Conservation (phyloP, 2,888 invertebrate species). For the Tachystola acroxantha region DNA sequence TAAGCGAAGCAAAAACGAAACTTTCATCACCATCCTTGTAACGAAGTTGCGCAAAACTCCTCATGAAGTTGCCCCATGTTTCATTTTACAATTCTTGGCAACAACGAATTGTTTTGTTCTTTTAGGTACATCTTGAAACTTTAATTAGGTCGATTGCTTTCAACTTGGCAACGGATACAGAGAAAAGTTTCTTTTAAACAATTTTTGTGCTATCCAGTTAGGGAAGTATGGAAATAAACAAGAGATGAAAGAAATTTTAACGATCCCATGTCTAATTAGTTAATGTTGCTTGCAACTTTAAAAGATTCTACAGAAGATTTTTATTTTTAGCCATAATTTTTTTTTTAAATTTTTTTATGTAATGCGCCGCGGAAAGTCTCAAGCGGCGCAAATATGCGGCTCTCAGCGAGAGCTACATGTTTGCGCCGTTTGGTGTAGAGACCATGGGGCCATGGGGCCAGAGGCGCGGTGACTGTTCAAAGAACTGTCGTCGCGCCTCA, state of each 20-base stretch:
- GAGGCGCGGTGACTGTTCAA: too few species aligned
- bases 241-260: not conserved
- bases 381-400: too few species aligned
- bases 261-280: too few species aligned
- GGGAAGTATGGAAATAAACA: not conserved
- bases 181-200: slow-evolving; percentile 3
- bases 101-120: slow-evolving; percentile 6
- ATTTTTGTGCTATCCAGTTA: slow-evolving; percentile 1
- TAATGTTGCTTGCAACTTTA: too few species aligned
- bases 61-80: not conserved
- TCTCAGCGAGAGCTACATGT: too few species aligned
- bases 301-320: too few species aligned
- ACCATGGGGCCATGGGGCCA: too few species aligned
- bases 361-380: too few species aligned
- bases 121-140: slow-evolving; percentile 10
- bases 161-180: slow-evolving; percentile 10
- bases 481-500: too few species aligned
- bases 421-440: too few species aligned
- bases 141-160: slow-evolving; percentile 14
- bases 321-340: too few species aligned
- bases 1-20: not conserved
- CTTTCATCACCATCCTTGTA: not conserved
- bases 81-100: slow-evolving; percentile 7
- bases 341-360: too few species aligned
- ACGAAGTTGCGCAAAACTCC: not conserved